Evolutionary conservation across 2,888 invertebrate genomes (phyloP).

Genomic region (Ophion ellenae): DNA sequence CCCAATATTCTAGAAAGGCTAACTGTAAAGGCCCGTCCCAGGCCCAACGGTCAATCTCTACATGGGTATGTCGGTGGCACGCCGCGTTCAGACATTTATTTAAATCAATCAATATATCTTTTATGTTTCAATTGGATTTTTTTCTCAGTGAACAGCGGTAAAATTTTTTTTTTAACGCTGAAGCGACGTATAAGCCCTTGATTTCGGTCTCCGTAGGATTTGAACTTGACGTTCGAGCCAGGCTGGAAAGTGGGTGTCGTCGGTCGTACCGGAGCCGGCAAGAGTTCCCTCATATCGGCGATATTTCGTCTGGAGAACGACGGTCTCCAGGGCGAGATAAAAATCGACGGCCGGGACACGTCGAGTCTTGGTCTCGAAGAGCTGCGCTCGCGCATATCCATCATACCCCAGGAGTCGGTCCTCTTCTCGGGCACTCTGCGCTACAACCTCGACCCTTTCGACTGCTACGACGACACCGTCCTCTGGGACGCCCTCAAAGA

Average conservation of each 20-base stretch:
- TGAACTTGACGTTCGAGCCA: conserved; percentile 89
- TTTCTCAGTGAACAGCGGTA: too few relatives aligned
- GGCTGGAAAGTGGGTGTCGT: conserved; percentile 92
- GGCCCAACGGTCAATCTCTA: too few relatives aligned
- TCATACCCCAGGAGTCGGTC: conserved; percentile 90
- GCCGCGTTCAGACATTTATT: too few relatives aligned
- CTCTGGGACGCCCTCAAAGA: conserved; percentile 87
- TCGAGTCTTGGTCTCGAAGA: conserved; percentile 89
- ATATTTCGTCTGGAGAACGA: conserved; percentile 91
- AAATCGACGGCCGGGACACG: conserved; percentile 92
- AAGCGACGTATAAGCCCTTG: background rate
- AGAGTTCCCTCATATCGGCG: conserved; percentile 90
- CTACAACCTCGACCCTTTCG: conserved; percentile 90
- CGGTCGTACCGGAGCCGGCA: conserved; percentile 94
- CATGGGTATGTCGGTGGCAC: too few relatives aligned
- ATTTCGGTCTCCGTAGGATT: conserved; percentile 77
- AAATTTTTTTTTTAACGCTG: background rate
- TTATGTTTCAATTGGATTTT: too few relatives aligned
- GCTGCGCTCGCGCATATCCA: conserved; percentile 90
- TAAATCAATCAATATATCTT: too few relatives aligned
- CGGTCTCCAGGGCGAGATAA: conserved; percentile 89
- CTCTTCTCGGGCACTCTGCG: conserved; percentile 88
- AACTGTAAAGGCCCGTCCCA: too few relatives aligned
- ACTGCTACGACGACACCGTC: conserved; percentile 86
- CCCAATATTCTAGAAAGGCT: too few relatives aligned